A percentile compares a stretch with the other conserved stretches of the same genome.
These are phyloP conservation scores for Parascotia fuliginaria DNA, from an alignment of 2,888 invertebrate species.

Conservation along the genomic window DNA sequence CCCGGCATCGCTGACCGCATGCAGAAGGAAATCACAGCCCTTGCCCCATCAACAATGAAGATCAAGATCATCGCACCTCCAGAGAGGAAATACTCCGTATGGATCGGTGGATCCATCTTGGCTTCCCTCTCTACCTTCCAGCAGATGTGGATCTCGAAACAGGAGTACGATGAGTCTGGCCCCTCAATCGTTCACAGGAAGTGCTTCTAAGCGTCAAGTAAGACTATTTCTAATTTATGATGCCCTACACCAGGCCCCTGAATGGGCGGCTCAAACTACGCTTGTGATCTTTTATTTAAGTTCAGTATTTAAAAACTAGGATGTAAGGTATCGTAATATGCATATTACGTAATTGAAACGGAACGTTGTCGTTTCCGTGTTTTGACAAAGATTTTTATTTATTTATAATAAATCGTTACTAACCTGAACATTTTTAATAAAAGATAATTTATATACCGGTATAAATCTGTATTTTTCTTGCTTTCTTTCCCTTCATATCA, in stretches of 20 bases:
- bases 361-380: slow-evolving; percentile 63
- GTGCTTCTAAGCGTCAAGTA: slow-evolving; percentile 86
- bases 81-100: slow-evolving; percentile 98
- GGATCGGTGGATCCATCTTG: slow-evolving; percentile 97
- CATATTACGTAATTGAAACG: slow-evolving; percentile 80
- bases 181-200: slow-evolving; percentile 98
- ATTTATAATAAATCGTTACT: slow-evolving; percentile 81
- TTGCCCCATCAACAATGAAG: slow-evolving; percentile 97
- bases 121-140: slow-evolving; percentile 97
- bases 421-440: slow-evolving; percentile 80
- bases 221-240: slow-evolving; percentile 80
- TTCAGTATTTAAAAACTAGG: slow-evolving; percentile 83
- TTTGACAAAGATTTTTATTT: slow-evolving; percentile 83
- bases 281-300: slow-evolving; percentile 84
- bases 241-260: slow-evolving; percentile 79
- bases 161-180: slow-evolving; percentile 99
- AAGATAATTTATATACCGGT: slow-evolving; percentile 83
- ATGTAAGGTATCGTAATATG: slow-evolving; percentile 85
- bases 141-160: slow-evolving; percentile 98
- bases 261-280: slow-evolving; percentile 81
- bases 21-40: slow-evolving; percentile 97
- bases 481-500: slow-evolving; percentile 38
- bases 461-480: slow-evolving; percentile 64
- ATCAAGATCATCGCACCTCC: slow-evolving; percentile 98
- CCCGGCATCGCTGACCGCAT: slow-evolving; percentile 97